Conservation (phyloP, 1,140 invertebrate genomes). For the Nephila pilipes region DNA sequence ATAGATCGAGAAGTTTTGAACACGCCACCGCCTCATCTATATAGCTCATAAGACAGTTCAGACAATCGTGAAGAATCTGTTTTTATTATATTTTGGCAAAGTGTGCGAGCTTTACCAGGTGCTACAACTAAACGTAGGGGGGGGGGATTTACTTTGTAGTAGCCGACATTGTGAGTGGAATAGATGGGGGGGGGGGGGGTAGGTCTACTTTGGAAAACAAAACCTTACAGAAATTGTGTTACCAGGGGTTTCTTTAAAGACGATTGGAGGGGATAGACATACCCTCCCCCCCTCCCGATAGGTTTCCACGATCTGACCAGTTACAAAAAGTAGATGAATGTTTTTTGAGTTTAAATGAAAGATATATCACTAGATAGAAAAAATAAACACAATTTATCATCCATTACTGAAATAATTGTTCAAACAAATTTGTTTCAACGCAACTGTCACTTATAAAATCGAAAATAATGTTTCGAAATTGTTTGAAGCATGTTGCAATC, state of each 20-base stretch:
- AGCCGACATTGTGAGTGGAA: slow-evolving; percentile 30
- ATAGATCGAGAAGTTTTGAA: slow-evolving; percentile 58
- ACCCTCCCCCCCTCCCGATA: background rate
- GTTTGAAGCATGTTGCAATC: too few relatives aligned
- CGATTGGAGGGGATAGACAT: background rate
- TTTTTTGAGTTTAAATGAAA: background rate
- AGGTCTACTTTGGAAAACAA: background rate
- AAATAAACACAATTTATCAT: background rate
- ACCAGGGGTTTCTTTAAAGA: background rate
- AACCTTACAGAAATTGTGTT: slow-evolving; percentile 28
- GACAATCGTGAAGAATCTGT: slow-evolving; percentile 63
- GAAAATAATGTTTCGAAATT: too few relatives aligned
- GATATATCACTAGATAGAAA: background rate
- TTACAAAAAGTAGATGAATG: slow-evolving; percentile 9
- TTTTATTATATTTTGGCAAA: slow-evolving; percentile 60
- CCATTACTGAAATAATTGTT: background rate
- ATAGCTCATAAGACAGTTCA: slow-evolving; percentile 71
- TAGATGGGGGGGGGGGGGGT: background rate
- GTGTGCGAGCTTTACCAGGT: slow-evolving; percentile 71
- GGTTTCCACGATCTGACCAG: background rate
- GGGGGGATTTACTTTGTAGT: slow-evolving; percentile 45
- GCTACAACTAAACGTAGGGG: slow-evolving; percentile 32
- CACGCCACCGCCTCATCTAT: slow-evolving; percentile 69
- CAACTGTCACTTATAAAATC: background rate
- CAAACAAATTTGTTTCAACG: background rate